These are phyloP conservation scores for Berghia stephanieae DNA, from an alignment of 1,140 invertebrate species.

Conservation along the genomic window DNA sequence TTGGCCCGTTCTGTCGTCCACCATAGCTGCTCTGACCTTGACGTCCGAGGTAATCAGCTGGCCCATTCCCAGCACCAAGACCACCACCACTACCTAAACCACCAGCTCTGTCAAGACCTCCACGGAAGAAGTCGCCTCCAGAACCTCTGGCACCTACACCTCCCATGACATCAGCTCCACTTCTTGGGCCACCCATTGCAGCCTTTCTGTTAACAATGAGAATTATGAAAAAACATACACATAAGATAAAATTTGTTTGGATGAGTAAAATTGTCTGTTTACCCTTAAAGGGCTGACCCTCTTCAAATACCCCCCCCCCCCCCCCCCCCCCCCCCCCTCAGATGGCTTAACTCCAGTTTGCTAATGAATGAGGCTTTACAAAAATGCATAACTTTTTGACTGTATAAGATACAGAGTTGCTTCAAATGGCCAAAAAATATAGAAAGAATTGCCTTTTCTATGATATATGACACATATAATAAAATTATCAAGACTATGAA, in stretches of 20 bases:
- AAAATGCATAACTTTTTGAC: too few relatives aligned
- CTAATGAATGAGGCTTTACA: too few relatives aligned
- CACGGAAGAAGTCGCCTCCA: too few relatives aligned
- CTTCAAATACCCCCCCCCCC: neutral
- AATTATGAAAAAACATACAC: neutral
- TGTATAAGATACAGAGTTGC: too few relatives aligned
- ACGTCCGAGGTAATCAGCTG: conserved; percentile 2
- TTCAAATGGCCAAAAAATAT: too few relatives aligned
- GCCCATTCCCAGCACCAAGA: conserved; percentile 20
- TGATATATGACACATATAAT: too few relatives aligned
- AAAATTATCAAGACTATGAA: too few relatives aligned
- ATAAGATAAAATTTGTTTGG: neutral
- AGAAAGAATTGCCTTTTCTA: too few relatives aligned
- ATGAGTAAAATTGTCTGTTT: neutral
- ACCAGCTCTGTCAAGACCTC: neutral
- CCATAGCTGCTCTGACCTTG: neutral
- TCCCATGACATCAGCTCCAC: neutral
- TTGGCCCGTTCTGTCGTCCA: conserved; percentile 17
- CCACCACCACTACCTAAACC: conserved; percentile 16
- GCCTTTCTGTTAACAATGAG: neutral
- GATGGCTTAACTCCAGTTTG: too few relatives aligned
- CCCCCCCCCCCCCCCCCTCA: too few relatives aligned
- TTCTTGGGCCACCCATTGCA: conserved; percentile 4
- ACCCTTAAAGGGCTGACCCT: neutral
- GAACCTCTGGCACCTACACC: neutral